A percentile compares a stretch with the other conserved stretches of the same genome.
Evolutionary conservation across 2,888 invertebrate genomes (phyloP).

Genomic region (Amaurobius ferox): DNA sequence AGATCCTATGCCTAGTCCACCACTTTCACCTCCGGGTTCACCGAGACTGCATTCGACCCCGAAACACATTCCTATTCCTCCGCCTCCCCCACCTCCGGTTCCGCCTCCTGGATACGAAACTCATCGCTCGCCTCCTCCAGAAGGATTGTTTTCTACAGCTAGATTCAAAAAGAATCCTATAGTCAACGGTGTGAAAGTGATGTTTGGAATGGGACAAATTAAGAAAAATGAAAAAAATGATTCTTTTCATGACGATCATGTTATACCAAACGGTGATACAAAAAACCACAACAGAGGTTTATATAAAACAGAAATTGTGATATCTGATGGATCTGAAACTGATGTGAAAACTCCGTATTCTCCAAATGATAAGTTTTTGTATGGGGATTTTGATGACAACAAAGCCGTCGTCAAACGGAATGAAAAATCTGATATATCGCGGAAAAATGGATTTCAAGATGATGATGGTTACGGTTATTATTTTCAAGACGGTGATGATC

Average conservation of each 20-base stretch:
- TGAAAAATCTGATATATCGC: neutral
- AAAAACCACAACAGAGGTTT: slow-evolving; percentile 6
- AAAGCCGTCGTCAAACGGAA: slow-evolving; percentile 34
- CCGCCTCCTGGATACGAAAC: slow-evolving; percentile 12
- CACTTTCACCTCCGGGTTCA: slow-evolving; percentile 47
- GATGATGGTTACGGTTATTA: slow-evolving; percentile 27
- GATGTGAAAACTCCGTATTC: slow-evolving; percentile 55
- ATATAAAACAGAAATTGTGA: slow-evolving; percentile 47
- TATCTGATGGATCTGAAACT: slow-evolving; percentile 51
- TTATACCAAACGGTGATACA: slow-evolving; percentile 3
- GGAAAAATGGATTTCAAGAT: neutral
- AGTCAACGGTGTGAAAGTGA: slow-evolving; percentile 72
- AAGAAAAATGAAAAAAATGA: slow-evolving; percentile 27
- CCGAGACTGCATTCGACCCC: slow-evolving; percentile 62
- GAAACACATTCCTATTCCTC: slow-evolving; percentile 37
- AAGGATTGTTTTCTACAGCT: slow-evolving; percentile 45
- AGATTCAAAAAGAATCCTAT: slow-evolving; percentile 60
- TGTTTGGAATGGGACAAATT: slow-evolving; percentile 54
- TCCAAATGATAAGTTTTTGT: slow-evolving; percentile 41
- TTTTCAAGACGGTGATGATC: slow-evolving; percentile 29
- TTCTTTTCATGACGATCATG: neutral
- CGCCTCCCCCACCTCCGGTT: slow-evolving; percentile 48
- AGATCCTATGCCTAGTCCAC: slow-evolving; percentile 38
- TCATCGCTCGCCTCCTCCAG: slow-evolving; percentile 21
- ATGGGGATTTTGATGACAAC: slow-evolving; percentile 31